Base-by-base conservation (phyloP, 2,113 vertebrate genomes). In the Aegypius monachus region DNA sequence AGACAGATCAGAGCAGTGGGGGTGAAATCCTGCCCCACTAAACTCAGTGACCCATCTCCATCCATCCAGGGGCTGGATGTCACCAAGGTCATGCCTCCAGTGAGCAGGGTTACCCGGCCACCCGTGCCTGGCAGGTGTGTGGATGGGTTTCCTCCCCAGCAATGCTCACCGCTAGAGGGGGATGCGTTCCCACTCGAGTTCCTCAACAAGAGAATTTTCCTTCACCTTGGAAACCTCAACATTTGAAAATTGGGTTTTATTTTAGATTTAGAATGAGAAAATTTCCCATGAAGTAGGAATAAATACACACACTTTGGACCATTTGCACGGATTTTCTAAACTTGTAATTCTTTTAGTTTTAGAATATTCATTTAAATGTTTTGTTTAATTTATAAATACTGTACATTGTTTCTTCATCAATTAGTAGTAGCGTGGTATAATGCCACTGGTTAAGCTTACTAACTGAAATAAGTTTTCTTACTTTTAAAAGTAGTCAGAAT, bases 81-180 rank as follows among this genome's bases (percentile, higher is more conserved):
- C 71, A 26, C 59, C 6, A 1, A 15, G 29, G 36, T 11, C 43
- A 34, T 9, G 6, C 10, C 21, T 31, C 11, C 25, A 9, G 22
- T 2, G 0, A 22, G 16, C 25, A 6, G 27, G 8, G 31, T 7
- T 22, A 32, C 3, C 0, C 0, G 0, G 36, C 50, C 31, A 14
- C 13, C 6, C 2, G 2, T 13, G 26, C 17, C 40, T 27, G 31
- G 14, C 58, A 13, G 58, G 18, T 0, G 2, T n/a, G 12, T 16
- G 66, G 36, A 11, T 26, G 42, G 19, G 8, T 50, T 50, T 42
- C 19, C 31, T 55, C 8, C 21, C 7, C 27, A 27, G 80, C 1
- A 1, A 23, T 4, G 40, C 36, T 65, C 31, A 21, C 93, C 84
- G 3, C 94, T 82, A 96, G 86, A 90, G 83, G 91, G 94, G 13